Percentiles rank a stretch among this genome's conserved stretches.
phyloP scores from a whole-genome alignment of 2,888 invertebrate species.

The Ypsolopha scabrella region DNA sequence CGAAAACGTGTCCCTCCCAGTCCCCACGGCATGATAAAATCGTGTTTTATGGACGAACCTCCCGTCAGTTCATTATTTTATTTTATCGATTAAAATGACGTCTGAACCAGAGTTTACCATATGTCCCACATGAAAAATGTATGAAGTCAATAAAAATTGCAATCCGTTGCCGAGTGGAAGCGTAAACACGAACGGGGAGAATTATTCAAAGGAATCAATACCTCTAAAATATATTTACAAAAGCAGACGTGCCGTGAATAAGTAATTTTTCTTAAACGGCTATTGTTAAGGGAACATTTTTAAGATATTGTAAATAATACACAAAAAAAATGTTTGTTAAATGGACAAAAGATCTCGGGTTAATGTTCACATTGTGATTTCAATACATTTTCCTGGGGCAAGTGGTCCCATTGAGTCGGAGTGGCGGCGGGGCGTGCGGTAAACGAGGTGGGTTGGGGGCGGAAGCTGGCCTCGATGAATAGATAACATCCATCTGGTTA shows the following conservation, averaged over 20 bases:
- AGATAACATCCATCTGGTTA: conserved; percentile 58
- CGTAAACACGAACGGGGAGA: not conserved
- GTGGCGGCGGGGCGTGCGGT: not conserved
- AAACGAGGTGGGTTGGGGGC: not conserved
- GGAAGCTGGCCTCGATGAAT: conserved; percentile 41
- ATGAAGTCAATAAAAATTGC: not conserved
- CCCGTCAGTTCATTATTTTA: conserved; percentile 63
- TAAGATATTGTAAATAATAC: conserved; percentile 27
- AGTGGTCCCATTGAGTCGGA: conserved; percentile 53
- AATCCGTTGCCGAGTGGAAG: not conserved
- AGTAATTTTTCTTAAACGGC: conserved; percentile 51
- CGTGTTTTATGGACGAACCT: conserved; percentile 58
- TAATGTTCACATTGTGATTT: conserved; percentile 60
- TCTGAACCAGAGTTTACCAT: conserved; percentile 17
- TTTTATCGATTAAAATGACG: conserved; percentile 54
- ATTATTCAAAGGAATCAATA: conserved; percentile 25
- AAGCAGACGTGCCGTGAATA: conserved; percentile 48
- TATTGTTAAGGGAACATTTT: conserved; percentile 55
- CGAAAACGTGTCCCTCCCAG: conserved; percentile 61
- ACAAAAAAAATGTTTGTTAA: conserved; percentile 37
- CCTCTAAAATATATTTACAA: conserved; percentile 40
- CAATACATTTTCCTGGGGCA: conserved; percentile 59
- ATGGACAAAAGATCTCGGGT: conserved; percentile 49
- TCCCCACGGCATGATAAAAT: conserved; percentile 66
- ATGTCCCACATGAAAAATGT: not conserved